Base-by-base conservation (phyloP, 1,140 invertebrate species). In the Eurosta solidaginis region DNA sequence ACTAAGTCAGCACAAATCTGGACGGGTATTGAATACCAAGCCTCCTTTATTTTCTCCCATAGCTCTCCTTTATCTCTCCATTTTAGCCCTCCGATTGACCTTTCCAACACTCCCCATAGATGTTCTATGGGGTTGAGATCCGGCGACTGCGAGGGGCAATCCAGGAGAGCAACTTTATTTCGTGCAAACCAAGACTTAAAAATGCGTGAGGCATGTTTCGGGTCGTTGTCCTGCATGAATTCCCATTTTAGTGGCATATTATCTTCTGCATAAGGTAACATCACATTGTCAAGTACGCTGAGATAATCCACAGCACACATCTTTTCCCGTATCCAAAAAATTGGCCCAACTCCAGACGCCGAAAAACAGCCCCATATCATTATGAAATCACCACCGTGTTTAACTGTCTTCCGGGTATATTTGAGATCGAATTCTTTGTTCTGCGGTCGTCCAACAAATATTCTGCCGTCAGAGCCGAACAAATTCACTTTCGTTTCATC, bases 341-440 rank as follows among this genome's bases (percentile, higher is more conserved):
- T 77, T 45, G 79, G 79, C 7, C 82, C 78, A n/a, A 81, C 78
- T 40, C 78, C 78, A 50, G 27, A 40, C 5, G 74, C 54, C 25
- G 80, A 63, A 75, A 88, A 82, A 59, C 79, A 82, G 10, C 82
- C 86, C 84, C 85, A 88, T 9, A 87, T 81, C 84, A 88, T 87
- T 2, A 79, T 73, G 12, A 12, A 74, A 22, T 47, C 77, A 27
- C 82, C 81, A n/a, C 81, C 81, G 78, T 83, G 81, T 45, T 83
- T 85, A n/a, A 85, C 44, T 1, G 80, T 86, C 76, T 81, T n/a
- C n/a, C n/a, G n/a, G n/a, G n/a, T n/a, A n/a, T n/a, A 52, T 77
- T 52, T 52, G n/a, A 22, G 49, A 52, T 5, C 49, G 17, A 52
- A 52, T n/a, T 74, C 76, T 9, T 79, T 76, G 49, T 81, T 80